These are phyloP conservation scores for Sorex fumeus DNA, from an alignment of 2,113 vertebrate genomes.

Conservation along the genomic window DNA sequence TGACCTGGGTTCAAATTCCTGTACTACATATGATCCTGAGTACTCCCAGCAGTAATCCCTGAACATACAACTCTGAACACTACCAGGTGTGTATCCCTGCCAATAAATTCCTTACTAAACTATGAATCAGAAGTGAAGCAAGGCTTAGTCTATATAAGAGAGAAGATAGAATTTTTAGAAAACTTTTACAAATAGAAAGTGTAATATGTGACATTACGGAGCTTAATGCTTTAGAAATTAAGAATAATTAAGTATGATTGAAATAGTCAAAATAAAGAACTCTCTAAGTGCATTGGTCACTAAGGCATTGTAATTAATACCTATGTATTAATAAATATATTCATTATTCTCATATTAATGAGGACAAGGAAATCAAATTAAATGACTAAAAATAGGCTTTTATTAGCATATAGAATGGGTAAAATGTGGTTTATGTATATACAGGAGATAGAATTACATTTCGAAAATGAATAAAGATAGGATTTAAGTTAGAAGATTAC, in stretches of 20 bases:
- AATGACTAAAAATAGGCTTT: not conserved
- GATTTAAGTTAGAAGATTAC: not conserved
- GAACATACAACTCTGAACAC: too few relatives aligned
- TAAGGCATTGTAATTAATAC: not conserved
- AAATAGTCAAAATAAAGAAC: not conserved
- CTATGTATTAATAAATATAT: not conserved
- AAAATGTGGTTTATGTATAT: not conserved
- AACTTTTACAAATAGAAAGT: not conserved
- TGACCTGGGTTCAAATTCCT: too few relatives aligned
- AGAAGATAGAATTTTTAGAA: not conserved
- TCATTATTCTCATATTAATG: not conserved
- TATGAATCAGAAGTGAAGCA: not conserved
- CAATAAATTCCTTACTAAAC: too few relatives aligned
- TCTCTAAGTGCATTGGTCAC: not conserved
- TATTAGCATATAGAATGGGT: not conserved
- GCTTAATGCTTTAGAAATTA: not conserved
- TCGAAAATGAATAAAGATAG: not conserved
- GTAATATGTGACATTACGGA: not conserved
- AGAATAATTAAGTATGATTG: not conserved
- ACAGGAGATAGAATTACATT: not conserved
- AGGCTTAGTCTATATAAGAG: not conserved
- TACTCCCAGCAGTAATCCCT: too few relatives aligned
- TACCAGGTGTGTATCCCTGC: too few relatives aligned
- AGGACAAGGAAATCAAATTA: not conserved
- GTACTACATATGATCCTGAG: too few relatives aligned